A percentile compares a stretch with the other conserved stretches of the same genome.
These are phyloP conservation scores for Pseudorhombus dupliciocellatus DNA, from an alignment of 2,113 vertebrate genomes.

Conservation along the genomic window DNA sequence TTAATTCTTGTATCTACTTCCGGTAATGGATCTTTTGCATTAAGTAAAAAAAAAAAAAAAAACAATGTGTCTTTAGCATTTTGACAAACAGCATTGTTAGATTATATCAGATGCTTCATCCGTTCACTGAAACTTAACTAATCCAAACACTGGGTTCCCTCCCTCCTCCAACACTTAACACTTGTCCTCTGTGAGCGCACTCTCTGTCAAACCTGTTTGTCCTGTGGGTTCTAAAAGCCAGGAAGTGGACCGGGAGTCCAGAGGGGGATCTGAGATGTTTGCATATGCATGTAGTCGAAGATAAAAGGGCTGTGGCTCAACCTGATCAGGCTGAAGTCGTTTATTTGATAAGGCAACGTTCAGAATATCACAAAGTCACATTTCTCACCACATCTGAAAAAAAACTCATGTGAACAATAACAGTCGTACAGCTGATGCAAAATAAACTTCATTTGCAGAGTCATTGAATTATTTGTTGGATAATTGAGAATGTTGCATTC, in stretches of 20 bases:
- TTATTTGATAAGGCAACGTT: slow-evolving; percentile 21
- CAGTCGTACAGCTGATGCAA: too few species aligned
- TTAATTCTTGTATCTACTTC: background rate
- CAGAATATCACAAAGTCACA: slow-evolving; percentile 11
- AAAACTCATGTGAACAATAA: background rate
- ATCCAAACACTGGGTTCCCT: slow-evolving; percentile 21
- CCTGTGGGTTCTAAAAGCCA: slow-evolving; percentile 24
- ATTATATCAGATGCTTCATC: background rate
- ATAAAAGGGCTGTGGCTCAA: background rate
- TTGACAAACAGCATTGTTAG: background rate
- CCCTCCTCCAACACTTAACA: slow-evolving; percentile 9
- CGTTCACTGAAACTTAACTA: slow-evolving; percentile 57
- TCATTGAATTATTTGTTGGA: too few species aligned
- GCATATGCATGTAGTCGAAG: background rate
- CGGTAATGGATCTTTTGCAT: too few species aligned
- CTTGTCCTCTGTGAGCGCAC: slow-evolving; percentile 22
- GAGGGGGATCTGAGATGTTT: background rate
- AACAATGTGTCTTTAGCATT: background rate
- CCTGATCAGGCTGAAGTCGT: background rate
- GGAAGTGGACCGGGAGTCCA: slow-evolving; percentile 8
- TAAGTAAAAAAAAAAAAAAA: background rate
- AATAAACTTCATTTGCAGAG: too few species aligned
- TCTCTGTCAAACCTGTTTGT: slow-evolving; percentile 82
- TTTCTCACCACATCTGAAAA: slow-evolving; percentile 18
- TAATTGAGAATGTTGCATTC: slow-evolving; percentile 4